phyloP scores from a whole-genome alignment of 1,140 invertebrate species.

The Aphis craccivora region DNA sequence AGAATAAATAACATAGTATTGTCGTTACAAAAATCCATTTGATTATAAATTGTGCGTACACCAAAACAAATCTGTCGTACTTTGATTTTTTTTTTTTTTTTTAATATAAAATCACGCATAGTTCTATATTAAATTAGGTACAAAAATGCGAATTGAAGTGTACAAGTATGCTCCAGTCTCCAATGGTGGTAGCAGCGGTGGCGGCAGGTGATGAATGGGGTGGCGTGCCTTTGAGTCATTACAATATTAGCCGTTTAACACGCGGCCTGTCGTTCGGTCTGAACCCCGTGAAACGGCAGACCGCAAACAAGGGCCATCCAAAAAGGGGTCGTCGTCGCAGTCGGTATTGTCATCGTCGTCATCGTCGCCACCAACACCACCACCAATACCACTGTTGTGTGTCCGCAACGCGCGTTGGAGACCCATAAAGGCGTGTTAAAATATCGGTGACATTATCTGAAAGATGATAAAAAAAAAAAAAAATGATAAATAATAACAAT shows the following conservation, averaged over 20 bases:
- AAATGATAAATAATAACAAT: background rate
- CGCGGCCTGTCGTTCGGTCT: background rate
- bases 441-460: constrained; percentile 47
- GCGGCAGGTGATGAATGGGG: constrained; percentile 41
- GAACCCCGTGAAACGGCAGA: constrained; percentile 9
- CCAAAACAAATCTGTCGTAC: background rate
- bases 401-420: background rate
- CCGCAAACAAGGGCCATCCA: background rate
- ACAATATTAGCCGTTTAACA: constrained; percentile 11
- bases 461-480: background rate
- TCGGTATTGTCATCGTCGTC: no score
- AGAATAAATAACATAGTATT: background rate
- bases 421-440: constrained; percentile 28
- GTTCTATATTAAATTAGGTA: background rate
- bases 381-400: background rate
- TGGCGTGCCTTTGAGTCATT: background rate
- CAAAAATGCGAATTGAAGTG: background rate
- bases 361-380: no score
- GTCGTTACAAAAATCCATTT: background rate
- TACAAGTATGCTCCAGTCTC: background rate
- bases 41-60: no score
- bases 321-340: background rate
- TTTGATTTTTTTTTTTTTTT: background rate
- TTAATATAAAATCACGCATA: background rate
- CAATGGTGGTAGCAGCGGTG: background rate